These are phyloP conservation scores for Apolygus lucorum DNA, from an alignment of 1,140 invertebrate genomes.

Conservation along the genomic window DNA sequence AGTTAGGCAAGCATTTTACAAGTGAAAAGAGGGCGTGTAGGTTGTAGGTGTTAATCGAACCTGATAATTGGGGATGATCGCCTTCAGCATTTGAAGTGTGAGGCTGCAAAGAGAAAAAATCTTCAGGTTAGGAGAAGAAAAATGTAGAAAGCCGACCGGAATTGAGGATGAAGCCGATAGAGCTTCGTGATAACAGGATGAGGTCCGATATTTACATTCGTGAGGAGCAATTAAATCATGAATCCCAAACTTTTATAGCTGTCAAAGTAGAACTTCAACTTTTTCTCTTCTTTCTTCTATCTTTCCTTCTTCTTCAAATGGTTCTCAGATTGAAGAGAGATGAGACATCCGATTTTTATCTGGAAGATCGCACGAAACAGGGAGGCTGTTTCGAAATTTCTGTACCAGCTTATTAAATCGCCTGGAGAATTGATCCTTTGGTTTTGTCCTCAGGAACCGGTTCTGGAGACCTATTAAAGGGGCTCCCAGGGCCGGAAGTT, in stretches of 20 bases:
- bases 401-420: not conserved
- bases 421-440: not conserved
- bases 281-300: not conserved
- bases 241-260: not conserved
- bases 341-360: not conserved
- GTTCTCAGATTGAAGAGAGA: not conserved
- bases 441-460: not conserved
- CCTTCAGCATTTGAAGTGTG: not conserved
- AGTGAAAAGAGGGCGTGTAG: no score
- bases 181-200: not conserved
- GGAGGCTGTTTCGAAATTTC: not conserved
- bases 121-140: not conserved
- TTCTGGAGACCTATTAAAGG: no score
- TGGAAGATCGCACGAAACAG: not conserved
- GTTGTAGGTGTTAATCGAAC: not conserved
- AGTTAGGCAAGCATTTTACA: no score
- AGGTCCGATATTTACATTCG: not conserved
- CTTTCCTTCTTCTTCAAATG: not conserved
- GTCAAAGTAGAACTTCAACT: not conserved
- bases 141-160: not conserved
- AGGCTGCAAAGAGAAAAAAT: not conserved
- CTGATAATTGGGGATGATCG: not conserved
- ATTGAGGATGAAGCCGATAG: not conserved
- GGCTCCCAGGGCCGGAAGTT: no score
- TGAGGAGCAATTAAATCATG: not conserved